Conservation (phyloP, 2,888 invertebrate species). For the Heliconius sara region DNA sequence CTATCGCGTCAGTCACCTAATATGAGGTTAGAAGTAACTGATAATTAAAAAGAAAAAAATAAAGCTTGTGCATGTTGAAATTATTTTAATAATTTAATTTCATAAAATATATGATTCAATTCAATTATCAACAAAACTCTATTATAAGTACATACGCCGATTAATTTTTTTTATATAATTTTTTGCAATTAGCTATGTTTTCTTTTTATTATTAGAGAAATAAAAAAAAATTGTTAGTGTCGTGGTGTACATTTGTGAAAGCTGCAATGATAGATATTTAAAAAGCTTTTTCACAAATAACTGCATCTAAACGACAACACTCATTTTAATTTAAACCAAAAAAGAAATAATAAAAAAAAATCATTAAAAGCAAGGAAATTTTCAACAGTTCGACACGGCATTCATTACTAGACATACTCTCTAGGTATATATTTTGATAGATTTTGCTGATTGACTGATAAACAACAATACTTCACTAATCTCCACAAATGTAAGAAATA, state of each 20-base stretch:
- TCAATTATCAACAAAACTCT: not conserved
- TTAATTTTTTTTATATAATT: not conserved
- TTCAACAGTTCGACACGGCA: constrained; percentile 45
- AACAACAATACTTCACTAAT: no score
- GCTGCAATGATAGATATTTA: constrained; percentile 2
- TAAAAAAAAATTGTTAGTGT: not conserved
- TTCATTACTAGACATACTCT: not conserved
- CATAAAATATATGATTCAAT: not conserved
- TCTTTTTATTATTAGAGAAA: not conserved
- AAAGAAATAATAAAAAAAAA: constrained; percentile 7
- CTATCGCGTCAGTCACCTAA: no score
- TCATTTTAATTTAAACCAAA: constrained; percentile 1
- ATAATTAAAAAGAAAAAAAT: not conserved
- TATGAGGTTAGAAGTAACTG: no score
- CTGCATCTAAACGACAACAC: constrained; percentile 21
- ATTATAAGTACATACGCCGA: not conserved
- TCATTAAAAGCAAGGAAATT: constrained; percentile 25
- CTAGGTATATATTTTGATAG: not conserved
- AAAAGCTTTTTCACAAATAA: constrained; percentile 12
- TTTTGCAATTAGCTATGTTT: not conserved
- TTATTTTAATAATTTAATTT: not conserved
- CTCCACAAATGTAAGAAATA: not conserved
- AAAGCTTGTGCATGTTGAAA: not conserved
- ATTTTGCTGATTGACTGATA: not conserved
- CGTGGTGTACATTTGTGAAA: constrained; percentile 6